Evolutionary conservation across 2,888 invertebrate genomes (phyloP).

Genomic region (Diarsia dahlii): DNA sequence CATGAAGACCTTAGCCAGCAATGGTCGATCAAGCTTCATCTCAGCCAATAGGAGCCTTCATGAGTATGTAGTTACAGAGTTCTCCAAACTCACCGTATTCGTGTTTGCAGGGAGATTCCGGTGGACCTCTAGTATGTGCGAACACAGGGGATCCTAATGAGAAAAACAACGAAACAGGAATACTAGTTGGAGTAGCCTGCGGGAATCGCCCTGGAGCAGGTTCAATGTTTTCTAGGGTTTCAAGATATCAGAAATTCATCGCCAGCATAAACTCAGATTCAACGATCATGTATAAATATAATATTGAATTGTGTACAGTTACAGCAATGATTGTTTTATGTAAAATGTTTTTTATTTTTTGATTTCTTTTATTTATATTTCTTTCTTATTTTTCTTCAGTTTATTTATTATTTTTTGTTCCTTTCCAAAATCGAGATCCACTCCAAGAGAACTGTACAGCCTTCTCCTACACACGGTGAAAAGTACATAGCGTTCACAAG

Average conservation of each 20-base stretch:
- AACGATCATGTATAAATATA: constrained; percentile 6
- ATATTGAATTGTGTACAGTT: constrained; percentile 1
- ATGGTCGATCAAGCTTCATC: no score
- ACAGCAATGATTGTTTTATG: constrained; percentile 30
- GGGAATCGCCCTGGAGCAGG: constrained; percentile 41
- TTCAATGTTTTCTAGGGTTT: constrained; percentile 72
- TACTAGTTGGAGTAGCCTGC: constrained; percentile 73
- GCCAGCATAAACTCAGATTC: not conserved
- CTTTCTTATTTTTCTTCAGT: no score
- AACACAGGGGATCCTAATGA: constrained; percentile 73
- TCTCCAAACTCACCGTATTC: not conserved
- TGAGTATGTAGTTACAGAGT: not conserved
- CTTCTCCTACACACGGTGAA: no score
- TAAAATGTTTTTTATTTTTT: constrained; percentile 34
- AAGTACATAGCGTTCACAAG: no score
- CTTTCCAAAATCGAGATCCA: no score
- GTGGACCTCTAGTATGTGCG: constrained; percentile 80
- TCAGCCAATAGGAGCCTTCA: no score
- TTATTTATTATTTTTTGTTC: no score
- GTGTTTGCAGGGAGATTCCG: constrained; percentile 80
- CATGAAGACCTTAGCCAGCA: no score
- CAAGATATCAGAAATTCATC: constrained; percentile 57
- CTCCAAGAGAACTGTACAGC: no score
- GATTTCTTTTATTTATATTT: constrained; percentile 21
- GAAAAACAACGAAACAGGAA: constrained; percentile 54